phyloP scores from a whole-genome alignment of 2,797 vertebrate genomes.

The Otus scops region DNA sequence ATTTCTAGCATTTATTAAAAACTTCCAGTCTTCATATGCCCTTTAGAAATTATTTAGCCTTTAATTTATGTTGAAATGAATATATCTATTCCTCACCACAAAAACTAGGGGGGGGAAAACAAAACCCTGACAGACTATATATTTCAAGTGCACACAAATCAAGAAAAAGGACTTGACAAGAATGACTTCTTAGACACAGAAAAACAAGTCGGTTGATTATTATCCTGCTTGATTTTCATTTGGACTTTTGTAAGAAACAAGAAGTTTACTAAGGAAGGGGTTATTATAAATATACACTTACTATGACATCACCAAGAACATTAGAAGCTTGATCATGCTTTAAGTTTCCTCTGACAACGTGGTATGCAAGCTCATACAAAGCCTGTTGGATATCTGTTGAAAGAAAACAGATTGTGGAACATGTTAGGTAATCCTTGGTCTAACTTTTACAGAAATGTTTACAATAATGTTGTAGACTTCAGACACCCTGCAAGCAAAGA shows the following conservation, averaged over 20 bases:
- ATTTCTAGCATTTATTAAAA: not conserved
- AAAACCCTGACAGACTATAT: not conserved
- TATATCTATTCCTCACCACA: not conserved
- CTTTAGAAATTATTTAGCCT: not conserved
- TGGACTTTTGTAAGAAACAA: not conserved
- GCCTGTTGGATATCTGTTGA: slow-evolving; percentile 89
- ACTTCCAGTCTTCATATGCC: not conserved
- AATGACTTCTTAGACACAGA: not conserved
- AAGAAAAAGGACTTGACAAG: not conserved
- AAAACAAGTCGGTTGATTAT: not conserved
- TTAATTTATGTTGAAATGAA: not conserved
- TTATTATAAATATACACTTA: slow-evolving; percentile 70
- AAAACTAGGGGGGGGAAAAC: not conserved
- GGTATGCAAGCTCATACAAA: slow-evolving; percentile 93
- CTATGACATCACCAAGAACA: slow-evolving; percentile 92
- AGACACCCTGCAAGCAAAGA: not conserved
- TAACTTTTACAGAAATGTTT: not conserved
- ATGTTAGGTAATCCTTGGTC: not conserved
- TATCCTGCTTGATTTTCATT: not conserved
- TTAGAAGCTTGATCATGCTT: slow-evolving; percentile 91
- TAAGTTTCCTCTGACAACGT: slow-evolving; percentile 92
- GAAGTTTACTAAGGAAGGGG: not conserved
- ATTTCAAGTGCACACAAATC: not conserved
- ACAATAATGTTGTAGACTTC: not conserved
- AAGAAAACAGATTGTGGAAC: slow-evolving; percentile 23